Conservation (phyloP, 2,113 vertebrate genomes). For the Onychostruthus taczanowskii region DNA sequence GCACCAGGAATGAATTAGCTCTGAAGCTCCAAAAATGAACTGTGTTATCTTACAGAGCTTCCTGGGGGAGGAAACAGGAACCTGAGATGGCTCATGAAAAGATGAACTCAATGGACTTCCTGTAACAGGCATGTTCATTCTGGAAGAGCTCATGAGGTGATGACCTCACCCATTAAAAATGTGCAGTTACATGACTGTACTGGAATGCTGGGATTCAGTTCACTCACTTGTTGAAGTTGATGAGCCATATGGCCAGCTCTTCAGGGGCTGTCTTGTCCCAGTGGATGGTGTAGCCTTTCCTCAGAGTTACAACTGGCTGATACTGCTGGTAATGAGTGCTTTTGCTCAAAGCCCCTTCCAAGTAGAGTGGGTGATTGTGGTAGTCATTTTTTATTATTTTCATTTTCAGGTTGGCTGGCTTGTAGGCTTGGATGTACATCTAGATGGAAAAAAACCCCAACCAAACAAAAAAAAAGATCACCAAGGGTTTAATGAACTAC, state of each 20-base stretch:
- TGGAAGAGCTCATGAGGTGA: neutral
- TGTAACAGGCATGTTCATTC: neutral
- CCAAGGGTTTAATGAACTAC: neutral
- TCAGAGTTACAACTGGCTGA: conserved; percentile 89
- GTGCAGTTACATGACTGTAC: neutral
- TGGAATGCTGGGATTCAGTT: neutral
- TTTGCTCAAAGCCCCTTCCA: conserved; percentile 90
- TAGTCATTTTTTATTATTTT: conserved; percentile 91
- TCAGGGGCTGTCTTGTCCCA: conserved; percentile 90
- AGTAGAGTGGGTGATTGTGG: conserved; percentile 79
- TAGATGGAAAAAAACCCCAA: neutral
- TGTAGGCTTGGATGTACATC: conserved; percentile 93
- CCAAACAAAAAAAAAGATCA: neutral
- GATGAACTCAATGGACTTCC: neutral
- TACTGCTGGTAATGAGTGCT: conserved; percentile 95
- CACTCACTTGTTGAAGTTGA: conserved; percentile 97
- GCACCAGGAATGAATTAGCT: neutral
- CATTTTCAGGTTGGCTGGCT: conserved; percentile 85
- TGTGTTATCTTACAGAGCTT: neutral
- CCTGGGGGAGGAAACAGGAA: neutral
- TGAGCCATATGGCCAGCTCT: conserved; percentile 92
- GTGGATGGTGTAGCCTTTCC: conserved; percentile 92
- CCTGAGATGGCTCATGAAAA: neutral
- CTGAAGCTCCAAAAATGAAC: neutral
- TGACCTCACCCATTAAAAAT: neutral